Evolutionary conservation across 1,140 invertebrate species (phyloP).

Genomic region (Habropoda laboriosa): DNA sequence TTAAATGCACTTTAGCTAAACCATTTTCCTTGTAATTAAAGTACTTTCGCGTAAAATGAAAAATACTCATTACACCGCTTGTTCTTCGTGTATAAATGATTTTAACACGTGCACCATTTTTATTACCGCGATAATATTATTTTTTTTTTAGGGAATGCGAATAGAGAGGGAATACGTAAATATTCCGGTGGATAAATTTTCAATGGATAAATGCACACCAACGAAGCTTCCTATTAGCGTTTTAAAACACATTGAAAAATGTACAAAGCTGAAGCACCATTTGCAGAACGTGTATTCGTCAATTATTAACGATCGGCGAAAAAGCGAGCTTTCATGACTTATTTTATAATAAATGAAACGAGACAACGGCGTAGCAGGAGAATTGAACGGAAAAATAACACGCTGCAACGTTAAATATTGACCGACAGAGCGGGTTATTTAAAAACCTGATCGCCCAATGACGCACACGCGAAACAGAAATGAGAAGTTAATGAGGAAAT

Average conservation of each 20-base stretch:
- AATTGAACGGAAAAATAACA: not conserved
- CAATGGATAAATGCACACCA: not conserved
- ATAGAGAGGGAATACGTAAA: not conserved
- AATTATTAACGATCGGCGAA: not conserved
- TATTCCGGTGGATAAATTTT: not conserved
- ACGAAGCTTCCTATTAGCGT: not conserved
- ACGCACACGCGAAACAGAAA: not conserved
- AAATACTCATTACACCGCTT: no score
- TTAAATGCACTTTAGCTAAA: no score
- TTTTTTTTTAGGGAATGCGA: no score
- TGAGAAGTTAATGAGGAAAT: not conserved
- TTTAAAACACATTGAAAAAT: not conserved
- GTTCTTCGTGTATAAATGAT: no score
- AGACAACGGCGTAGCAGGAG: no score
- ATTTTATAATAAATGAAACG: slow-evolving; percentile 4
- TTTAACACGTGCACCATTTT: no score
- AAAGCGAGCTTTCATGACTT: not conserved
- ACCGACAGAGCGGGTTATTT: not conserved
- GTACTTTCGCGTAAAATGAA: no score
- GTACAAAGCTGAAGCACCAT: not conserved
- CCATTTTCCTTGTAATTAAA: no score
- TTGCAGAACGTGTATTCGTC: not conserved
- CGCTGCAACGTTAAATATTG: not conserved
- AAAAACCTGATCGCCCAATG: not conserved
- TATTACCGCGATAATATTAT: no score